A percentile compares a stretch with the other conserved stretches of the same genome.
phyloP scores from a whole-genome alignment of 2,888 invertebrate species.

The Drosophila villosipedis region DNA sequence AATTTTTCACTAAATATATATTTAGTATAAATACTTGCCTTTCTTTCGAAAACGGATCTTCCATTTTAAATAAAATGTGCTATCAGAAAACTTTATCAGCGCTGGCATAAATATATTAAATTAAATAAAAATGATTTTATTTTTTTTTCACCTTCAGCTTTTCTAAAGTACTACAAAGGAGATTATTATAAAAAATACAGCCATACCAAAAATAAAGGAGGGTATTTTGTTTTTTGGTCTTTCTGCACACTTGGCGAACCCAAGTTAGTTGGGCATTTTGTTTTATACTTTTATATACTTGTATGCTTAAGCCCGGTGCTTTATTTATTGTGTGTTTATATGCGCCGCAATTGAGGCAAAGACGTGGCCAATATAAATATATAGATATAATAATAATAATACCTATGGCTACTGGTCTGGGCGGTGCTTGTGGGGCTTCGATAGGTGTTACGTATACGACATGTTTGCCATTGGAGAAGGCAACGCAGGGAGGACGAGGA shows the following conservation, averaged over 20 bases:
- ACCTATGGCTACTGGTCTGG: constrained; percentile 22
- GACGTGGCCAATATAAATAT: constrained; percentile 51
- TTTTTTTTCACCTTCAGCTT: background rate
- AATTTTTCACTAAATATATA: no score
- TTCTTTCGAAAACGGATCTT: background rate
- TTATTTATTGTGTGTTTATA: constrained; percentile 66
- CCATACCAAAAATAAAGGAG: background rate
- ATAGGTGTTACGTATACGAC: constrained; percentile 52
- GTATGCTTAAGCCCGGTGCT: constrained; percentile 45
- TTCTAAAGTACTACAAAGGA: background rate
- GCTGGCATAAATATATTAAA: background rate
- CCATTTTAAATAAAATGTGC: background rate
- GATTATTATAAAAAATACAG: background rate
- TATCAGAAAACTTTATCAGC: fast-evolving
- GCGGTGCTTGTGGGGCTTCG: constrained; percentile 51
- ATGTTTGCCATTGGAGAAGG: constrained; percentile 14
- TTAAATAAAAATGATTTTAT: background rate
- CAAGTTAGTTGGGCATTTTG: constrained; percentile 47
- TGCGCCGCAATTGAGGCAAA: constrained; percentile 53
- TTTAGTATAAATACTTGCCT: background rate
- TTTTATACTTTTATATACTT: constrained; percentile 44
- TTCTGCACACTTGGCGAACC: constrained; percentile 8
- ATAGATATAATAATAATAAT: constrained; percentile 32
- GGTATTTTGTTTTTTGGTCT: background rate
- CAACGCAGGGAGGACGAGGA: background rate